Conservation (phyloP, 2,797 vertebrate species). For the Dermochelys coriacea region DNA sequence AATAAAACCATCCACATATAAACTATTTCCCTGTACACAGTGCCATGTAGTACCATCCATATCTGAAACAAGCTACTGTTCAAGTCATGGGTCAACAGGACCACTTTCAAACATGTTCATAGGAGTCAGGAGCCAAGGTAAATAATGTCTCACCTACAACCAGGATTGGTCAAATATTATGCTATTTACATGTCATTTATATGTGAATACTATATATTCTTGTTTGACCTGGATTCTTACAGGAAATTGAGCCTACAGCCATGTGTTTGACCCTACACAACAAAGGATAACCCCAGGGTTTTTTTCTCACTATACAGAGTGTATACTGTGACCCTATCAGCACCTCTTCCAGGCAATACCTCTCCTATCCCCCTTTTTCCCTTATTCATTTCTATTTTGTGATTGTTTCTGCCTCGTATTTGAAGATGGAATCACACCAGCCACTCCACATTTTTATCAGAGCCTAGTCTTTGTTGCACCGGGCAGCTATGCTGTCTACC, state of each 20-base stretch:
- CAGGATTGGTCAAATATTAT: neutral
- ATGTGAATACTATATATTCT: neutral
- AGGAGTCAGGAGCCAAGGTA: neutral
- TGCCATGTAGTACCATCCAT: neutral
- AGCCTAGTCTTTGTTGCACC: neutral
- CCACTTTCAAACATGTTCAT: neutral
- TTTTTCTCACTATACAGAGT: neutral
- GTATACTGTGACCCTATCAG: neutral
- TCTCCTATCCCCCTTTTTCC: neutral
- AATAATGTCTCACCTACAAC: neutral
- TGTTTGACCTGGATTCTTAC: neutral
- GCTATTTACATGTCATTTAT: neutral
- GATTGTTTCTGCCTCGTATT: neutral
- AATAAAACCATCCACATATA: neutral
- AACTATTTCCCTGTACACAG: neutral
- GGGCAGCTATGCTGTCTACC: neutral
- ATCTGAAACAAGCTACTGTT: constrained; percentile 7
- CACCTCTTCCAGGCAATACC: neutral
- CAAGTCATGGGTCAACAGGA: neutral
- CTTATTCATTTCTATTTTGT: constrained; percentile 6
- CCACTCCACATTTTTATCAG: neutral
- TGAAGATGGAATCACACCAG: neutral
- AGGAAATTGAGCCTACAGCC: neutral
- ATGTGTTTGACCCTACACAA: neutral
- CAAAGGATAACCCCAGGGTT: neutral